Conservation (phyloP, 2,797 vertebrate genomes). For the Borostomias antarcticus region DNA sequence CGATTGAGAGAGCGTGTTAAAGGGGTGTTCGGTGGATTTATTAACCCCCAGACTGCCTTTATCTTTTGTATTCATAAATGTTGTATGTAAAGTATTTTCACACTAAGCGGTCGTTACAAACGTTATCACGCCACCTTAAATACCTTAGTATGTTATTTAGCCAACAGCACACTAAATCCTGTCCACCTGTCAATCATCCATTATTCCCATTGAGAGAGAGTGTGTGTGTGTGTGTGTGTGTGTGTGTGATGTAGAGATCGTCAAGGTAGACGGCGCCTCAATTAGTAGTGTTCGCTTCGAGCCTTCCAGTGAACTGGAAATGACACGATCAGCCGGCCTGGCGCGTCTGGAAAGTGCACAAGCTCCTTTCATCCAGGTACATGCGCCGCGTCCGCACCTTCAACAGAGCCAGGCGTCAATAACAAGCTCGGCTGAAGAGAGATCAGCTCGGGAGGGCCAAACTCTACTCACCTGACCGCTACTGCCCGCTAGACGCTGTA, state of each 20-base stretch:
- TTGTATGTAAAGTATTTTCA: neutral
- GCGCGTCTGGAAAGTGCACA: neutral
- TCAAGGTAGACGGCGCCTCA: neutral
- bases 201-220: neutral
- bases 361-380: neutral
- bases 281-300: neutral
- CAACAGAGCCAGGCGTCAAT: no score
- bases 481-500: no score
- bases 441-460: no score
- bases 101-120: neutral
- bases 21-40: neutral
- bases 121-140: neutral
- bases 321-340: neutral
- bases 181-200: neutral
- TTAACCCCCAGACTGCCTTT: neutral
- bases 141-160: neutral
- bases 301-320: neutral
- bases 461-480: no score
- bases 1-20: neutral
- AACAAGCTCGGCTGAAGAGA: no score
- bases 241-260: neutral
- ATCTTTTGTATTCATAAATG: neutral
- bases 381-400: no score
- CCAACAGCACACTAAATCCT: neutral
- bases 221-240: neutral